Percentiles rank a stretch among this genome's conserved stretches.
phyloP scores from a whole-genome alignment of 2,888 invertebrate genomes.

The Tetragonisca angustula region DNA sequence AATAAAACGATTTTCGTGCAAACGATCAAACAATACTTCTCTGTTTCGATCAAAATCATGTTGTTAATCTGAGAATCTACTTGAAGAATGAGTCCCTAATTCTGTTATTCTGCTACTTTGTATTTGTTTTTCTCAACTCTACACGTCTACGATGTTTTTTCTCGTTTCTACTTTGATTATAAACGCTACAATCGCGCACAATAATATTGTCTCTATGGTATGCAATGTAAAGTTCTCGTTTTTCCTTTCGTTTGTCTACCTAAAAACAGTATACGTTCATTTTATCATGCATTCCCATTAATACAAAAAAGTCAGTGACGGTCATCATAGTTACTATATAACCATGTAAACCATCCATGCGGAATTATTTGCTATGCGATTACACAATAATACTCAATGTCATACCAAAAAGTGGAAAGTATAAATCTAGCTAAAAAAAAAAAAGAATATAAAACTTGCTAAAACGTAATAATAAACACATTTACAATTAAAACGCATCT shows the following conservation, averaged over 20 bases:
- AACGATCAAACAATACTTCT: slow-evolving; percentile 22
- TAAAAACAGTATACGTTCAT: slow-evolving; percentile 55
- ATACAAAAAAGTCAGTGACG: slow-evolving; percentile 35
- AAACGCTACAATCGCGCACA: slow-evolving; percentile 70
- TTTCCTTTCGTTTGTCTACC: slow-evolving; percentile 48
- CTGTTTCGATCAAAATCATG: slow-evolving; percentile 14
- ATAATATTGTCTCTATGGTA: slow-evolving; percentile 75
- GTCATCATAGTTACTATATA: slow-evolving; percentile 40
- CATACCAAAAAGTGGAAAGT: slow-evolving; percentile 26
- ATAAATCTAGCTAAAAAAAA: slow-evolving; percentile 32
- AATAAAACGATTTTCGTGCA: slow-evolving; percentile 7
- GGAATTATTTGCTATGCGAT: slow-evolving; percentile 33
- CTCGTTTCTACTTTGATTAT: slow-evolving; percentile 75
- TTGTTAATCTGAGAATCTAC: slow-evolving; percentile 37
- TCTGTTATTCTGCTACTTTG: slow-evolving; percentile 50
- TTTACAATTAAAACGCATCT: slow-evolving; percentile 30
- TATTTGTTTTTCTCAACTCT: slow-evolving; percentile 47
- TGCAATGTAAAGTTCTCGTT: slow-evolving; percentile 65
- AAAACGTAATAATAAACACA: slow-evolving; percentile 39
- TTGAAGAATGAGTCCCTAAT: slow-evolving; percentile 63
- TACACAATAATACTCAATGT: slow-evolving; percentile 39
- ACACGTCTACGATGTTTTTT: slow-evolving; percentile 56
- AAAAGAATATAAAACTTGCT: slow-evolving; percentile 16
- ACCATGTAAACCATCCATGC: slow-evolving; percentile 44
- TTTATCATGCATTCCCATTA: slow-evolving; percentile 53